phyloP scores from a whole-genome alignment of 2,797 vertebrate genomes.

The Gallinago solitaria region DNA sequence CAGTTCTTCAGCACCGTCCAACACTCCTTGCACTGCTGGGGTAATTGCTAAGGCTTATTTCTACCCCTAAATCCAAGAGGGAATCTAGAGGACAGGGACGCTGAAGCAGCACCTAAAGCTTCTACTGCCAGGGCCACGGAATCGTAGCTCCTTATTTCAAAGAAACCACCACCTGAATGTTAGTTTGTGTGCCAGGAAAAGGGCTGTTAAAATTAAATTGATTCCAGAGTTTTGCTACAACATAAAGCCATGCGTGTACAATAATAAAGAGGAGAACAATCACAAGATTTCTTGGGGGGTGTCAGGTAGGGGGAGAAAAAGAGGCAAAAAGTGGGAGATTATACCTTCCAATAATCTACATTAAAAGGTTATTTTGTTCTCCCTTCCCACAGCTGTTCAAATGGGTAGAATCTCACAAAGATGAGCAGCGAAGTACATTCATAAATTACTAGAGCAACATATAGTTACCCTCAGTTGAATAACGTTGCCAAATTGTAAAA shows the following conservation, averaged over 20 bases:
- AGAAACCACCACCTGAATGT: slow-evolving; percentile 60
- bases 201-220: slow-evolving; percentile 21
- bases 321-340: not conserved
- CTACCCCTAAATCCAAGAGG: slow-evolving; percentile 13
- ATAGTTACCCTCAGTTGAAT: not conserved
- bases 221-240: slow-evolving; percentile 77
- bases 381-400: not conserved
- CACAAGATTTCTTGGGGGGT: not conserved
- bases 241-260: not conserved
- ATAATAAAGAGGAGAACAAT: not conserved
- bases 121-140: not conserved
- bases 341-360: not conserved
- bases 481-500: not conserved
- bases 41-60: not conserved
- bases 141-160: not conserved
- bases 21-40: not conserved
- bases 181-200: slow-evolving; percentile 61
- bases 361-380: not conserved
- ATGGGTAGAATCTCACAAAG: not conserved
- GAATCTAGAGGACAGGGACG: not conserved
- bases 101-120: not conserved
- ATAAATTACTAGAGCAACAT: not conserved
- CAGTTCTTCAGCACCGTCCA: not conserved
- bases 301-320: no score
- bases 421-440: not conserved